phyloP scores from a whole-genome alignment of 2,888 invertebrate species.

The Seira sanloemensis region DNA sequence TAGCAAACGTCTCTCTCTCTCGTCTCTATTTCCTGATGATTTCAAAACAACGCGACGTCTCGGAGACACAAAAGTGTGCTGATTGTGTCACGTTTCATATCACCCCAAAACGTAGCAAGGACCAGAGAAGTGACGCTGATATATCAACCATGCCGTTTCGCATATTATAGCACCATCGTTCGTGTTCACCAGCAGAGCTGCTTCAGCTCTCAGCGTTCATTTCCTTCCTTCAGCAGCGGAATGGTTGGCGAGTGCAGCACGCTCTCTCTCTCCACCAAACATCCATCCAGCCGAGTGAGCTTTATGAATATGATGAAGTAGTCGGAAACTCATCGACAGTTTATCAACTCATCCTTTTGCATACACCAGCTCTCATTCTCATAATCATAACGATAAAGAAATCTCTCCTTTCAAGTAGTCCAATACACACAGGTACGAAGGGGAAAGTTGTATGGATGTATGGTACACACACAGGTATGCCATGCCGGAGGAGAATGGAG shows the following conservation, averaged over 20 bases:
- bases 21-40: no score
- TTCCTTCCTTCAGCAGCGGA: constrained; percentile 15
- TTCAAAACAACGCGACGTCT: neutral
- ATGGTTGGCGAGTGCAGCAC: neutral
- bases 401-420: neutral
- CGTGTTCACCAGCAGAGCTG: neutral
- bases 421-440: neutral
- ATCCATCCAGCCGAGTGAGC: constrained; percentile 8
- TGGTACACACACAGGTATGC: neutral
- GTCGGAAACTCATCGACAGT: constrained; percentile 28
- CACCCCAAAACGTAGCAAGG: constrained; percentile 30
- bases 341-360: constrained; percentile 35
- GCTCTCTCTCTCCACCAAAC: constrained; percentile 3
- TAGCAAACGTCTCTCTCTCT: no score
- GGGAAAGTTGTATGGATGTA: neutral
- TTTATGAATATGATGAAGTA: constrained; percentile 28
- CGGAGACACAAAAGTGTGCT: neutral
- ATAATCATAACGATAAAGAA: constrained; percentile 19
- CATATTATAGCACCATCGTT: constrained; percentile 12
- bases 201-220: neutral
- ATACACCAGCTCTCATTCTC: constrained; percentile 19
- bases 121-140: constrained; percentile 1
- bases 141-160: neutral
- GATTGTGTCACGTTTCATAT: constrained; percentile 32
- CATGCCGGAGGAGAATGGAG: neutral